Evolutionary conservation across 35 echinoderm and acorn worm species (phyloP).

Genomic region (Holothuria glaberrima): DNA sequence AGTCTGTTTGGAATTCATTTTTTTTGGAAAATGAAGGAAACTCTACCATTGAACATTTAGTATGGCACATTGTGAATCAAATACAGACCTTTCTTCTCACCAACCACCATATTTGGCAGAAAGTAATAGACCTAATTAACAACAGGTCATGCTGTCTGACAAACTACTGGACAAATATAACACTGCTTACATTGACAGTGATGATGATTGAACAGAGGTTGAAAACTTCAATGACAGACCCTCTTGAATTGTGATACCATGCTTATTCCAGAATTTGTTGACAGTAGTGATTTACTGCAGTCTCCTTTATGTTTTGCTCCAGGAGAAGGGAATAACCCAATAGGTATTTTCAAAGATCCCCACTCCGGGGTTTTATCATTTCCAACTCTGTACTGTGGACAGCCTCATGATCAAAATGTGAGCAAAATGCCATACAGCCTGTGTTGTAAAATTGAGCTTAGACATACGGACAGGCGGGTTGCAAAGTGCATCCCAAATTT

Average conservation of each 20-base stretch:
- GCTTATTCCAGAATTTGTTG: slow-evolving; percentile 21
- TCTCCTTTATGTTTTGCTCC: slow-evolving; percentile 11
- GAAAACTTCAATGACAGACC: slow-evolving; percentile 28
- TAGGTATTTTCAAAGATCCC: slow-evolving; percentile 15
- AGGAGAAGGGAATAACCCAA: slow-evolving; percentile 12
- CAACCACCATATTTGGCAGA: neutral
- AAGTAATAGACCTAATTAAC: neutral
- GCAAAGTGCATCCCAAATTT: neutral
- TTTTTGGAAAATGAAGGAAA: slow-evolving; percentile 12
- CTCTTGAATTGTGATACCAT: neutral
- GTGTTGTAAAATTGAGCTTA: slow-evolving; percentile 16
- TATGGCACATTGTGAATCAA: neutral
- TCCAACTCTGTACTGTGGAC: slow-evolving; percentile 13
- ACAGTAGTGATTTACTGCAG: neutral
- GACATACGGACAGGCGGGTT: neutral
- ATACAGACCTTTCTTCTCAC: neutral
- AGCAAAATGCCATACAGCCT: slow-evolving; percentile 19
- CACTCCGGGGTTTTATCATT: slow-evolving; percentile 2
- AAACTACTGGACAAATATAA: neutral
- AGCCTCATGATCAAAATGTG: neutral
- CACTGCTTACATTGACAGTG: neutral
- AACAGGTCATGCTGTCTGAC: neutral
- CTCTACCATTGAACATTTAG: neutral
- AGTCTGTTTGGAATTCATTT: neutral
- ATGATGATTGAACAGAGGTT: slow-evolving; percentile 20